phyloP scores from a whole-genome alignment of 2,113 vertebrate species.

The Eretmochelys imbricata region DNA sequence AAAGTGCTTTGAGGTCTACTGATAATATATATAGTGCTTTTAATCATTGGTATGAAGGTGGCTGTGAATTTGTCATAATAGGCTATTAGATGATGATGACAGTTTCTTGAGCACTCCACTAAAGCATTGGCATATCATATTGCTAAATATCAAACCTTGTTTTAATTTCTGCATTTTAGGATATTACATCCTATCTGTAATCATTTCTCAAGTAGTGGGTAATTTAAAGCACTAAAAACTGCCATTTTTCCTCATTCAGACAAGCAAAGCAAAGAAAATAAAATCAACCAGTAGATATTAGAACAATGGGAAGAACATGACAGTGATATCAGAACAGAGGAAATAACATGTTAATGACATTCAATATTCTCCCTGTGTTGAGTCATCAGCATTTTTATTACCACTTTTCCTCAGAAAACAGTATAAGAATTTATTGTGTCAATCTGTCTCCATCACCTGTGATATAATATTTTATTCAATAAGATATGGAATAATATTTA shows the following conservation, averaged over 20 bases:
- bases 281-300: conserved; percentile 68
- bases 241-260: conserved; percentile 65
- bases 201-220: conserved; percentile 48
- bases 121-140: background rate
- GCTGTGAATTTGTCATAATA: background rate
- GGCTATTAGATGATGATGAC: conserved; percentile 21
- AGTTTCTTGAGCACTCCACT: conserved; percentile 35
- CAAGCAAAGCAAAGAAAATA: conserved; percentile 54
- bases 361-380: conserved; percentile 82
- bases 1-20: conserved; percentile 14
- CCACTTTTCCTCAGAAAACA: conserved; percentile 82
- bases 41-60: conserved; percentile 35
- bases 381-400: conserved; percentile 87
- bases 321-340: conserved; percentile 77
- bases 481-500: conserved; percentile 86
- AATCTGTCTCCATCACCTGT: conserved; percentile 87
- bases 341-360: conserved; percentile 86
- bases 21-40: background rate
- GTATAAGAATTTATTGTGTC: conserved; percentile 88
- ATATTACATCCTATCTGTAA: conserved; percentile 51
- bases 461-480: conserved; percentile 88
- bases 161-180: conserved; percentile 70
- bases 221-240: conserved; percentile 72
- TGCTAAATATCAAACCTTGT: conserved; percentile 44
- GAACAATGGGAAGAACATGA: conserved; percentile 75